Evolutionary conservation across 2,113 vertebrate genomes (phyloP).

Genomic region (Amphiprion ocellaris): DNA sequence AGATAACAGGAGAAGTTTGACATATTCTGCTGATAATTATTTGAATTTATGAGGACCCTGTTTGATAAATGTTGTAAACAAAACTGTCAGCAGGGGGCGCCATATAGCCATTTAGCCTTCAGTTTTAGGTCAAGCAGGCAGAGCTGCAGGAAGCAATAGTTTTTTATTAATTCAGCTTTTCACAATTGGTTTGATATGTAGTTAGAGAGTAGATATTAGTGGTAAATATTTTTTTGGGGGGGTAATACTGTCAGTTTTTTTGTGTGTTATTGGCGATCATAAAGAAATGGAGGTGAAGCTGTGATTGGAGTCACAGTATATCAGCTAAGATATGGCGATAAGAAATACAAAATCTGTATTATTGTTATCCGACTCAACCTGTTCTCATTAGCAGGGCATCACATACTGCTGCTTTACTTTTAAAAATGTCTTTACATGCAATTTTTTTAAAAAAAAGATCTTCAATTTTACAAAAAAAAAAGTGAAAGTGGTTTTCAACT

Average conservation of each 20-base stretch:
- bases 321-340: neutral
- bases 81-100: neutral
- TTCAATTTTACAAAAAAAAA: no score
- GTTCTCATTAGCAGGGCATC: no score
- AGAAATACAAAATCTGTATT: neutral
- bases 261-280: neutral
- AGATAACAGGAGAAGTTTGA: neutral
- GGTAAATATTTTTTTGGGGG: slow-evolving; percentile 7
- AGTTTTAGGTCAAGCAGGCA: neutral
- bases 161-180: neutral
- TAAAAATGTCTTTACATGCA: no score
- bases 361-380: neutral
- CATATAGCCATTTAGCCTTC: neutral
- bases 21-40: neutral
- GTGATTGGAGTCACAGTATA: slow-evolving; percentile 6
- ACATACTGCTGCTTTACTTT: no score
- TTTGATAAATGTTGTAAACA: neutral
- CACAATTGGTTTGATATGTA: neutral
- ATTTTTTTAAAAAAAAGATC: no score
- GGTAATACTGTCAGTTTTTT: neutral
- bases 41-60: neutral
- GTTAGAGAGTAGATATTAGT: slow-evolving; percentile 7
- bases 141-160: neutral
- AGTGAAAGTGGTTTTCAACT: no score
- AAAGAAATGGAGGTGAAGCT: neutral